phyloP scores from a whole-genome alignment of 2,113 vertebrate genomes.

The Serilophus lunatus region DNA sequence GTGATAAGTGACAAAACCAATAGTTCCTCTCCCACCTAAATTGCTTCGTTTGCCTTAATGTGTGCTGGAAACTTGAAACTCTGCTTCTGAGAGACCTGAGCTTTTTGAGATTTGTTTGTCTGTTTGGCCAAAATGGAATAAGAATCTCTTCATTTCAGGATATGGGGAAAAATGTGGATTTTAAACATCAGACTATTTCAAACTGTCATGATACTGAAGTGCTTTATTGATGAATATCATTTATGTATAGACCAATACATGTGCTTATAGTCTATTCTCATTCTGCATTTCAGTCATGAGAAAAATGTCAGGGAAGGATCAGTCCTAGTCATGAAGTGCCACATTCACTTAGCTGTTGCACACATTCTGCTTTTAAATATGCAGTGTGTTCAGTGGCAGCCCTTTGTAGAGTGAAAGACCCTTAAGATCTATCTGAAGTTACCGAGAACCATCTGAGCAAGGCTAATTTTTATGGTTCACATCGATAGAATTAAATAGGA shows the following conservation, averaged over 20 bases:
- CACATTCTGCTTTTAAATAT: neutral
- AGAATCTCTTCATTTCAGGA: neutral
- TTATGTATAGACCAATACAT: neutral
- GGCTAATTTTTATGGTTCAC: neutral
- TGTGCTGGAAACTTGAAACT: neutral
- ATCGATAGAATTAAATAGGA: neutral
- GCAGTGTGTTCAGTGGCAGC: neutral
- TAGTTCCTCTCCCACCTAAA: neutral
- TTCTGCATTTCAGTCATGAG: neutral
- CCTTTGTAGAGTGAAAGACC: neutral
- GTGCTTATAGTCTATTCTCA: neutral
- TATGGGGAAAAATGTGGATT: neutral
- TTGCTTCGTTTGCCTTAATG: neutral
- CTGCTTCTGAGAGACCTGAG: neutral
- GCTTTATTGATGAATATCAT: neutral
- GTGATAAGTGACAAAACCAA: neutral
- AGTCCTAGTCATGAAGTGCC: neutral
- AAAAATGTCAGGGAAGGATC: neutral
- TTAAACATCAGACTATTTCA: neutral
- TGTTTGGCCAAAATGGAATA: neutral
- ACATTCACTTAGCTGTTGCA: neutral
- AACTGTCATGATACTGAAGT: neutral
- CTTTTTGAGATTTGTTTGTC: neutral
- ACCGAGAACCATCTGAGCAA: neutral
- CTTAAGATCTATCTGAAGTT: neutral